Base-by-base conservation (phyloP, 2,113 vertebrate species). In the Emydocephalus ijimae region DNA sequence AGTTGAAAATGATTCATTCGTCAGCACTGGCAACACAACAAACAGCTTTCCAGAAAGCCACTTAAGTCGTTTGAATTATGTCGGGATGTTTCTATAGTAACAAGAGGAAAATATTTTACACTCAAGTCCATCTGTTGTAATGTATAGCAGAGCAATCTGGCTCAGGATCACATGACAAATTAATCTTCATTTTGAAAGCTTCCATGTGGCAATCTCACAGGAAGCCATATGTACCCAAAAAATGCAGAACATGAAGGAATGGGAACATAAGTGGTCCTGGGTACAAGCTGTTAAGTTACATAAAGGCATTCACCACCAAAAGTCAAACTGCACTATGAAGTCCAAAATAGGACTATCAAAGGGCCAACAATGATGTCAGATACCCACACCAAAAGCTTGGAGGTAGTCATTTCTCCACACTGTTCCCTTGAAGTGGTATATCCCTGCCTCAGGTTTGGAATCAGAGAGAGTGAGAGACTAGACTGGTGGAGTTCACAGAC, bases 71-170 rank as follows among this genome's bases (percentile, higher is more conserved):
- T 81, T 39, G 97, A 97, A 96, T 96, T 98, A 97, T 97, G 97
- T 96, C 97, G 96, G 97, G 97, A 97, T 91, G 96, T 98, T 96
- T 98, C 97, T 97, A 98, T 98, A 97, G 98, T 97, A 98, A 98
- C 97, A 97, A 87, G 81, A 95, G 96, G 97, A 97, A 98, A 98
- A 98, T 98, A 98, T 97, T 98, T 98, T 97, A 97, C 89, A 93
- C 95, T 95, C 94, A 96, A 97, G 97, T 97, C 97, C 97, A 98
- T 98, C 97, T 98, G 98, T 95, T 95, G 95, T 96, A 97, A 97
- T 81, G 34, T 96, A 97, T 95, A 96, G 96, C 96, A 93, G 93
- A 90, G 93, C 96, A 95, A 95, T 96, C 94, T 96, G 96, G 97
- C 97, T 96, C 97, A 97, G 95, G 95, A 96, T 92, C 69, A 85